Percentiles rank a stretch among this genome's conserved stretches.
Conservation (phyloP, 2,113 vertebrate genomes). For the Bombycilla garrulus region DNA sequence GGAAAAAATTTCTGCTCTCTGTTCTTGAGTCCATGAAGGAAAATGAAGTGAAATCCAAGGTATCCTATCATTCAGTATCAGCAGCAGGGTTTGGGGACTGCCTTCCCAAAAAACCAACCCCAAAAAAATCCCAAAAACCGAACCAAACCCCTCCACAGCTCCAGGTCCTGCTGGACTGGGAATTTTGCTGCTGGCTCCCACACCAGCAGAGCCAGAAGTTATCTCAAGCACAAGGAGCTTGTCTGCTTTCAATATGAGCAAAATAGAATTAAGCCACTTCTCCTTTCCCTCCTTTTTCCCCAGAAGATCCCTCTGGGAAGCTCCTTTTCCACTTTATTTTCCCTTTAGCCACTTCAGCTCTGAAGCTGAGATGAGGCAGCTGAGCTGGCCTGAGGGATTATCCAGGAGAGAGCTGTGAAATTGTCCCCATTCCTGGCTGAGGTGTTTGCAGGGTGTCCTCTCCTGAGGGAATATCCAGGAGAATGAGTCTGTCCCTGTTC, state of each 20-base stretch:
- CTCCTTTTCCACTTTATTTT: neutral
- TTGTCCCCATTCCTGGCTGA: too few species aligned
- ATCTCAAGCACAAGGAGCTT: neutral
- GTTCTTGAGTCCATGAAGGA: neutral
- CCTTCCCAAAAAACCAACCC: accelerated
- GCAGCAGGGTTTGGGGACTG: neutral
- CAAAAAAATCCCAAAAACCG: neutral
- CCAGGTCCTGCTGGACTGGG: neutral
- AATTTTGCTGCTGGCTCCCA: neutral
- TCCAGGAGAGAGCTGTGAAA: neutral
- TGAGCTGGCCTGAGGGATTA: neutral
- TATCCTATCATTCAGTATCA: neutral
- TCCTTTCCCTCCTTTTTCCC: neutral
- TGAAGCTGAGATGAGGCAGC: neutral
- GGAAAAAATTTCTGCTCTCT: neutral
- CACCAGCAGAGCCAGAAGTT: neutral
- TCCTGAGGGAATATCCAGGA: too few species aligned
- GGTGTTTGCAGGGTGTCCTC: too few species aligned
- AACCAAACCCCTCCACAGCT: neutral
- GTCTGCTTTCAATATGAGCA: neutral
- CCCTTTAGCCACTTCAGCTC: neutral
- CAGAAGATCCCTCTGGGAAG: neutral
- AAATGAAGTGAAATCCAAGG: neutral
- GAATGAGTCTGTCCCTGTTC: too few species aligned
- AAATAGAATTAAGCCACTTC: neutral